Base-by-base conservation (phyloP, 1,140 invertebrate species). In the Habropoda laboriosa region DNA sequence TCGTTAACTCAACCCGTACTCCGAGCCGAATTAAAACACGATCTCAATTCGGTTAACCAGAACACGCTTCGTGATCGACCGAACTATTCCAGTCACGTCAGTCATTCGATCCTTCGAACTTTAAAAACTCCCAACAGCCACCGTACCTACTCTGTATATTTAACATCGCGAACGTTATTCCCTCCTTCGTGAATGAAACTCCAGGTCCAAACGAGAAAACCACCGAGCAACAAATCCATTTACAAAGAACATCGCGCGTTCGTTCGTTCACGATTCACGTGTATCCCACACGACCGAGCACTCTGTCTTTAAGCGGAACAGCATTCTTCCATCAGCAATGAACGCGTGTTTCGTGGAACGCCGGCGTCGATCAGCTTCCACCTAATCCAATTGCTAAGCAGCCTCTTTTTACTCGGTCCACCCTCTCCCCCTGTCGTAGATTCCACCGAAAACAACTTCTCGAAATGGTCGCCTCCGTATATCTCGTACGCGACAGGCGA, bases 271-370 rank as follows among this genome's bases (percentile, higher is more conserved):
- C n/a, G 35, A 40, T 53, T 53, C 51, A 10, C 8, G 51, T 45
- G 7, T 53, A 27, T 12, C 53, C 21, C 35, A 13, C n/a, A 8
- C 58, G 30, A 40, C 27, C 53, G 32, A 38, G n/a, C 8, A 7
- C 24, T 18, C 35, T 21, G 16, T 53, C 61, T 6, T 5, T 6
- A 12, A 70, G 67, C 24, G 67, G 18, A 51, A 40, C 67, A 40
- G 18, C 35, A 55, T 70, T 70, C 67, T 70, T 70, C 49, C 67
- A 55, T 55, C 47, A n/a, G 24, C 18, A 24, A 55, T 40, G 67
- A 70, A 70, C 35, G 67, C 49, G 24, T 21, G 67, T 55, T 70
- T 70, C 67, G 35, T 21, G 35, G 66, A 70, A 70, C 51, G 21
- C 5, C 35, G n/a, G n/a, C 35, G 35, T 61, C 35, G 32, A 61